These are phyloP conservation scores for Chloropsis cyanopogon DNA, from an alignment of 2,113 vertebrate species.

Conservation along the genomic window DNA sequence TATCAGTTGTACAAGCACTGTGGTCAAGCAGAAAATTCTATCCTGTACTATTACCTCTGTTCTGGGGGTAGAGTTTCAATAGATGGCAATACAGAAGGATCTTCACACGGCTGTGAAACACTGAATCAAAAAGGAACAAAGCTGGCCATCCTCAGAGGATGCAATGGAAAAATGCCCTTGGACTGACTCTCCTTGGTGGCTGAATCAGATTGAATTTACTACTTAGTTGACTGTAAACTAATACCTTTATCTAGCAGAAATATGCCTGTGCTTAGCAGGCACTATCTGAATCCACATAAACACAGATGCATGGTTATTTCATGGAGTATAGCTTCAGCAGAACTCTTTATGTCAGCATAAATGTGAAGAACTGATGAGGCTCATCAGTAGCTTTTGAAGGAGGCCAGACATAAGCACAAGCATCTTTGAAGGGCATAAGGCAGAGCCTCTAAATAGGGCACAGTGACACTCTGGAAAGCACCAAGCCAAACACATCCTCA, in stretches of 20 bases:
- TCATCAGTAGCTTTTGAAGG: not conserved
- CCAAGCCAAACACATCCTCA: not conserved
- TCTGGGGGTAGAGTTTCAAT: not conserved
- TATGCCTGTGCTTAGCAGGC: not conserved
- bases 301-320: not conserved
- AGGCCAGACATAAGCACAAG: not conserved
- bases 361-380: not conserved
- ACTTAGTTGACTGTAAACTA: not conserved
- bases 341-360: not conserved
- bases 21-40: not conserved
- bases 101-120: not conserved
- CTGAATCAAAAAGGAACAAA: not conserved
- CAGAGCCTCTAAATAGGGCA: not conserved
- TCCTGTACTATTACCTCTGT: not conserved
- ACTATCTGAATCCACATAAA: not conserved
- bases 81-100: not conserved
- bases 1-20: not conserved
- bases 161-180: not conserved
- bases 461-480: not conserved
- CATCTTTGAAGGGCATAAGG: not conserved
- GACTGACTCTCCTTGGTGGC: not conserved
- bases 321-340: not conserved
- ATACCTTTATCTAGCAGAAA: not conserved
- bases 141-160: not conserved
- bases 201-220: not conserved